phyloP scores from a whole-genome alignment of 2,888 invertebrate species.

The Nysson spinosus region DNA sequence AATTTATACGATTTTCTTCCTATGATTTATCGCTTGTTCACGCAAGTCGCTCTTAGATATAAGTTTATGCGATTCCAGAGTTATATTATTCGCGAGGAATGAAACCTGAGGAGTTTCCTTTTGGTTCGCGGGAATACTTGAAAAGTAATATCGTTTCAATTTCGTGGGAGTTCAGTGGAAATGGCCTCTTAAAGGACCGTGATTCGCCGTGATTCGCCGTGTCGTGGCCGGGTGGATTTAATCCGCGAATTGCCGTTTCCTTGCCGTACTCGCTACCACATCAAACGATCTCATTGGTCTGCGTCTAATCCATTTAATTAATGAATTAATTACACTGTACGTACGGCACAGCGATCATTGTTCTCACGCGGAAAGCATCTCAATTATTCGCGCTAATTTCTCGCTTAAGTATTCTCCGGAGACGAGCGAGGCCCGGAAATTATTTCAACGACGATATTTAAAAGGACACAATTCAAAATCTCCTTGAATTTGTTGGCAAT shows the following conservation, averaged over 20 bases:
- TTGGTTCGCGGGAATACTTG: too few species aligned
- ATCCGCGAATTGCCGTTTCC: slow-evolving; percentile 31
- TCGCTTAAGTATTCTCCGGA: neutral
- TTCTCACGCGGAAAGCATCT: neutral
- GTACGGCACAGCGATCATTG: slow-evolving; percentile 10
- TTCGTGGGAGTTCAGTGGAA: neutral
- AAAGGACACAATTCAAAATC: too few species aligned
- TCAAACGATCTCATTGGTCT: slow-evolving; percentile 31
- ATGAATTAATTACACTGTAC: slow-evolving; percentile 41
- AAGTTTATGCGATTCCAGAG: too few species aligned
- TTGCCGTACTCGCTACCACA: slow-evolving; percentile 6
- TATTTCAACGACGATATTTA: neutral
- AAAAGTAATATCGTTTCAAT: neutral
- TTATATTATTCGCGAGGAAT: too few species aligned
- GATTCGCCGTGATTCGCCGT: slow-evolving; percentile 4
- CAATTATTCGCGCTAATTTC: slow-evolving; percentile 24
- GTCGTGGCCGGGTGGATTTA: slow-evolving; percentile 22
- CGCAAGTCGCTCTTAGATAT: too few species aligned
- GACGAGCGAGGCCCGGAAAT: neutral
- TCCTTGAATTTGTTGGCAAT: too few species aligned
- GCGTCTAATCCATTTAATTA: slow-evolving; percentile 35
- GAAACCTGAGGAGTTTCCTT: too few species aligned
- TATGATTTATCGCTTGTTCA: too few species aligned
- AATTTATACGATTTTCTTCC: too few species aligned
- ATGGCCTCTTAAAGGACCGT: too few species aligned